Conservation (phyloP, 2,113 vertebrate species). For the Edolisoma coerulescens region DNA sequence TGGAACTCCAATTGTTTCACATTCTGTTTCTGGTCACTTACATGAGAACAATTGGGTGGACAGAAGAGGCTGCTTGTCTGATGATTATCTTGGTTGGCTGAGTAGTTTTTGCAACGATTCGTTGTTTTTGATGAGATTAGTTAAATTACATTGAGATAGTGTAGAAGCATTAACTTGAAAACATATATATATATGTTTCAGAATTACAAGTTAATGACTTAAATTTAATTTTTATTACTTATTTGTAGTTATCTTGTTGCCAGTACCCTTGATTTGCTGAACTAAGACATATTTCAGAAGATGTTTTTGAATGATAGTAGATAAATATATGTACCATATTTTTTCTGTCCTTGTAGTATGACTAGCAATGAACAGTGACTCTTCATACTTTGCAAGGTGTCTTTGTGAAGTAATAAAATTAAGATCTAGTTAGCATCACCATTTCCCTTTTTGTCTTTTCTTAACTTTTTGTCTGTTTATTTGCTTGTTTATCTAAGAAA, state of each 20-base stretch:
- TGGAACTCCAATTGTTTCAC: neutral
- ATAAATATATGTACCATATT: accelerated
- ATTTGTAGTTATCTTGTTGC: neutral
- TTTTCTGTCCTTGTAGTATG: neutral
- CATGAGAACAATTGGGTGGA: neutral
- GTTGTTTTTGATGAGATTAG: neutral
- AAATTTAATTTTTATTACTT: neutral
- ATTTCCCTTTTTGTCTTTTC: neutral
- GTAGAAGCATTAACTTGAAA: neutral
- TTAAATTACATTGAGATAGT: neutral
- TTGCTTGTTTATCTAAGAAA: neutral
- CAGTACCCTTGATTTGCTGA: neutral
- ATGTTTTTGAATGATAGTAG: neutral
- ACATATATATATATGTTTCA: neutral
- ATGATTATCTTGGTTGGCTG: neutral
- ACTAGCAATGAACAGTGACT: neutral
- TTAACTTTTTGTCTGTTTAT: neutral
- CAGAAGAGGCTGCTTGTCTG: neutral
- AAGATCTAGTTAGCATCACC: neutral
- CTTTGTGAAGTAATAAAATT: neutral
- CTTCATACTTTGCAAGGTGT: neutral
- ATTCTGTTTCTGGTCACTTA: neutral
- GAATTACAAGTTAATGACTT: neutral
- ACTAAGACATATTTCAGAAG: neutral
- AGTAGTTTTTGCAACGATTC: neutral